phyloP scores from a whole-genome alignment of 2,888 invertebrate genomes.

The Drosophila siamana region DNA sequence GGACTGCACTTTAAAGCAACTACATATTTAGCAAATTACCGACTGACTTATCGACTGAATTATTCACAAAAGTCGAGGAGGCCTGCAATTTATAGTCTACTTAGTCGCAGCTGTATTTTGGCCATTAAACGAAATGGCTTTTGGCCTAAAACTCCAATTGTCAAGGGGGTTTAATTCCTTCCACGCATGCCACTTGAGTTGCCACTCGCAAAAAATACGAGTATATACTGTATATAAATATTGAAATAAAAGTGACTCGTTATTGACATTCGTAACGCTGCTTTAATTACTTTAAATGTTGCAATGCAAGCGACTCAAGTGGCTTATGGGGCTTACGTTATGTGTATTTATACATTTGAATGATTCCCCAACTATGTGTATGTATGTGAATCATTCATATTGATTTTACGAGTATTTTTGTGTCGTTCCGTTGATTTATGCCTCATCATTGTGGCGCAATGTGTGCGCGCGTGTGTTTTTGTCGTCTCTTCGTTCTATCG shows the following conservation, averaged over 20 bases:
- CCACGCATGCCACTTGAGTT: not conserved
- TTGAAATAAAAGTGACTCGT: too few relatives aligned
- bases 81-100: too few relatives aligned
- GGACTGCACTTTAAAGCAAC: too few relatives aligned
- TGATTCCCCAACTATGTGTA: constrained; percentile 1
- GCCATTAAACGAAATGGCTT: too few relatives aligned
- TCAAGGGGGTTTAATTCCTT: too few relatives aligned
- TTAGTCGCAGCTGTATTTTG: too few relatives aligned
- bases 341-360: not conserved
- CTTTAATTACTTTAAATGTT: not conserved
- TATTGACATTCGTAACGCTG: not conserved
- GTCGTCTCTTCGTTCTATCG: constrained; percentile 4
- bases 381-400: constrained; percentile 3
- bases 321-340: not conserved
- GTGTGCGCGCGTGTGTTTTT: not conserved
- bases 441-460: constrained; percentile 9
- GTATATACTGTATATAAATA: too few relatives aligned
- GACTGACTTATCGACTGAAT: too few relatives aligned
- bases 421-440: constrained; percentile 14
- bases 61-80: too few relatives aligned
- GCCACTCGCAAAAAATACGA: not conserved
- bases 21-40: too few relatives aligned
- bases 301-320: not conserved
- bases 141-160: too few relatives aligned
- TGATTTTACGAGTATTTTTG: not conserved